phyloP scores from a whole-genome alignment of 1,140 invertebrate species.

The Drosophila triauraria region DNA sequence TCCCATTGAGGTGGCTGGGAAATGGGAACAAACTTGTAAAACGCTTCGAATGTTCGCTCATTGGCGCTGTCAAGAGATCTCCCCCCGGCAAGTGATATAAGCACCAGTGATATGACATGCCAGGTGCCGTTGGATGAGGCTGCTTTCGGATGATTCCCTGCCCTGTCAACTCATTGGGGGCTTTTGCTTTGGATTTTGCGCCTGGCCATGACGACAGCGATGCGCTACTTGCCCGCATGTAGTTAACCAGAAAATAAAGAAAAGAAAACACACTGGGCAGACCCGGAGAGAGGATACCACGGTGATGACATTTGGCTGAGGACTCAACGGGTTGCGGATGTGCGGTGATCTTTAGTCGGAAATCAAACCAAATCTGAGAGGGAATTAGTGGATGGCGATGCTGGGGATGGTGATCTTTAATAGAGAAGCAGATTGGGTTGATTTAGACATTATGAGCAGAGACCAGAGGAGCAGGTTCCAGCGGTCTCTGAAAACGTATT shows the following conservation, averaged over 20 bases:
- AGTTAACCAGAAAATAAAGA: slow-evolving; percentile 45
- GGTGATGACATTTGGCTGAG: slow-evolving; percentile 59
- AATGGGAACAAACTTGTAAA: slow-evolving; percentile 85
- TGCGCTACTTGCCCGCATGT: slow-evolving; percentile 68
- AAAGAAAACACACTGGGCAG: neutral
- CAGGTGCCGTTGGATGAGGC: slow-evolving; percentile 68
- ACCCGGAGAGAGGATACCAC: slow-evolving; percentile 8
- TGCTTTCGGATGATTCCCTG: slow-evolving; percentile 43
- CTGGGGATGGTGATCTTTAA: slow-evolving; percentile 3
- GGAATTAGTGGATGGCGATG: slow-evolving; percentile 20
- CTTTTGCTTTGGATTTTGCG: slow-evolving; percentile 54
- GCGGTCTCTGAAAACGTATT: neutral
- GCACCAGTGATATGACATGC: slow-evolving; percentile 78
- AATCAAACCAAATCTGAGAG: slow-evolving; percentile 43
- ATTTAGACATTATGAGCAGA: slow-evolving; percentile 33
- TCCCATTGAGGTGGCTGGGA: slow-evolving; percentile 47
- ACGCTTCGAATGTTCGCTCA: slow-evolving; percentile 83
- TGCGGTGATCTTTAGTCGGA: slow-evolving; percentile 68
- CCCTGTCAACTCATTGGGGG: slow-evolving; percentile 65
- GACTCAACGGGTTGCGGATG: slow-evolving; percentile 64
- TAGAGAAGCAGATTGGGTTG: slow-evolving; percentile 7
- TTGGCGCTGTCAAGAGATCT: slow-evolving; percentile 80
- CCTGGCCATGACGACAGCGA: slow-evolving; percentile 72
- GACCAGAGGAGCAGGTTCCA: neutral
- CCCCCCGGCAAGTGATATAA: slow-evolving; percentile 50